phyloP scores from a whole-genome alignment of 1,140 invertebrate species.

The Drosophila elegans region DNA sequence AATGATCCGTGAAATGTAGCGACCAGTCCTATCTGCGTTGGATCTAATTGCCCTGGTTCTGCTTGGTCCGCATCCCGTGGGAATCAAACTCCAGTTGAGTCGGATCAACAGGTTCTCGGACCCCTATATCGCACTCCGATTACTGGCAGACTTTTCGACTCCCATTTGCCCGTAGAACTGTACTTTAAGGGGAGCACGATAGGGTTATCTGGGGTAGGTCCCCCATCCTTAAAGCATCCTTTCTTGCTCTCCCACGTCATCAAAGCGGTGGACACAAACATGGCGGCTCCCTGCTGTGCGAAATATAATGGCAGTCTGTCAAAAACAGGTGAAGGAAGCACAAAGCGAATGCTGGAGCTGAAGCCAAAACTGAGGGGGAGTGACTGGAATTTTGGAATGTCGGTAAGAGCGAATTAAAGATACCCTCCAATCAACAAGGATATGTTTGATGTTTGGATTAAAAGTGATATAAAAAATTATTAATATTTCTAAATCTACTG shows the following conservation, averaged over 20 bases:
- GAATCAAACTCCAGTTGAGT: conserved; percentile 28
- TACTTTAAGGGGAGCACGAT: background rate
- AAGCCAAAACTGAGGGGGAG: background rate
- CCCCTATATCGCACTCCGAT: conserved; percentile 60
- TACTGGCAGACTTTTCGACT: conserved; percentile 50
- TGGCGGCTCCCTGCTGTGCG: conserved; percentile 71
- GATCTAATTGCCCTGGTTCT: conserved; percentile 52
- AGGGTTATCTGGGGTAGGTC: background rate
- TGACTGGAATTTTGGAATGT: background rate
- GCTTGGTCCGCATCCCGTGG: conserved; percentile 52
- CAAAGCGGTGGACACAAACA: conserved; percentile 48
- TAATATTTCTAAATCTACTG: no score
- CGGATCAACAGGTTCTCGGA: conserved; percentile 62
- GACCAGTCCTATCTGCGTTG: conserved; percentile 27
- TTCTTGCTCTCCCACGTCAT: background rate
- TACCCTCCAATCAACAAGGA: conserved; percentile 9
- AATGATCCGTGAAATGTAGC: conserved; percentile 67
- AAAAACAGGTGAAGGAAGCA: conserved; percentile 69
- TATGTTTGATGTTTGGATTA: background rate
- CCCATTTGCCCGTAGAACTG: no score
- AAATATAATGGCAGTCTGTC: conserved; percentile 75
- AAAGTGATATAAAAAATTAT: background rate
- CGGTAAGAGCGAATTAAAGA: background rate
- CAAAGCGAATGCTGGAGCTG: conserved; percentile 26
- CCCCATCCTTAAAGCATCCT: background rate